phyloP scores from a whole-genome alignment of 2,888 invertebrate species.

The Lampropteryx suffumata region DNA sequence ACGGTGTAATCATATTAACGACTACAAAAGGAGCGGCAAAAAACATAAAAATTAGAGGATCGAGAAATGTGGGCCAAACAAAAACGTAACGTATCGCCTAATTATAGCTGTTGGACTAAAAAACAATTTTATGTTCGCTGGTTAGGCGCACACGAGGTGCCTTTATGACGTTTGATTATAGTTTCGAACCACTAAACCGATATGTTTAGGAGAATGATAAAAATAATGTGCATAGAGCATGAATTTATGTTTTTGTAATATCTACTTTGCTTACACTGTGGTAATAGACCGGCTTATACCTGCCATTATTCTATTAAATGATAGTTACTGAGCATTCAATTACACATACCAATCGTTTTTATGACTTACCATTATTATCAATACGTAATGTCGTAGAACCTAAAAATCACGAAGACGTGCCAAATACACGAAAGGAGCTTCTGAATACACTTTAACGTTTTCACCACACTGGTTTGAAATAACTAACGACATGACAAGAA shows the following conservation, averaged over 20 bases:
- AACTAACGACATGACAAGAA: no score
- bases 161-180: conserved; percentile 53
- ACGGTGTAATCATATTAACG: conserved; percentile 83
- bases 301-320: not conserved
- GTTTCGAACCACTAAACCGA: conserved; percentile 39
- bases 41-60: conserved; percentile 82
- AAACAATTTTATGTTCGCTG: conserved; percentile 79
- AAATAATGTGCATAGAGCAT: conserved; percentile 39
- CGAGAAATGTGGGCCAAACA: conserved; percentile 83
- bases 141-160: conserved; percentile 63
- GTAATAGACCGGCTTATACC: conserved; percentile 5
- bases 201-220: conserved; percentile 36
- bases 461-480: no score
- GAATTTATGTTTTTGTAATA: conserved; percentile 35
- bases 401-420: no score
- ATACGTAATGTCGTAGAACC: no score
- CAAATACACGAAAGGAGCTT: no score
- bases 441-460: no score
- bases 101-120: conserved; percentile 80
- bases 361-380: not conserved
- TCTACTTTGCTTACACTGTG: conserved; percentile 20
- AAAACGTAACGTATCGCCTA: conserved; percentile 82
- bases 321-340: conserved; percentile 1
- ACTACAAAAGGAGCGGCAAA: conserved; percentile 82
- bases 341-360: not conserved